phyloP scores from a whole-genome alignment of 2,888 invertebrate genomes.

The Scelioninae gen. 1 region DNA sequence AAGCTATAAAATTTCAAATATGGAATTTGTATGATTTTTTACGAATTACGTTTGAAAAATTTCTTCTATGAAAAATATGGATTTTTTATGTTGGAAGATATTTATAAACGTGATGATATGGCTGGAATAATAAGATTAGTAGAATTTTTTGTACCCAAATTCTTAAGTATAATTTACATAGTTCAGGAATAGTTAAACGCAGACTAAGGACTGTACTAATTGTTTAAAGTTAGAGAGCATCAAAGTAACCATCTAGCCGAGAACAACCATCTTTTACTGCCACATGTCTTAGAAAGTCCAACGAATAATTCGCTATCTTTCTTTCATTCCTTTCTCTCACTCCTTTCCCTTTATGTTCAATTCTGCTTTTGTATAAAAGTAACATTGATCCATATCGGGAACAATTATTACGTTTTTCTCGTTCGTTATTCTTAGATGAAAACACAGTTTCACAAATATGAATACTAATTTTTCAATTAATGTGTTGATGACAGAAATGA shows the following conservation, averaged over 20 bases:
- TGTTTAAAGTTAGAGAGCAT: conserved; percentile 39
- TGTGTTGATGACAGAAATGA: background rate
- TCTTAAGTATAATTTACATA: conserved; percentile 26
- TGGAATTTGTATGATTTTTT: too few species aligned
- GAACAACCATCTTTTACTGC: conserved; percentile 27
- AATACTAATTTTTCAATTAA: conserved; percentile 31
- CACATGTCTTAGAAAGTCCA: conserved; percentile 38
- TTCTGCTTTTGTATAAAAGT: too few species aligned
- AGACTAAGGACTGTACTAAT: conserved; percentile 27
- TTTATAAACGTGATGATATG: background rate
- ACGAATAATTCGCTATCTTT: conserved; percentile 18
- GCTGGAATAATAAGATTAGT: conserved; percentile 1
- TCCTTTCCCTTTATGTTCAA: too few species aligned
- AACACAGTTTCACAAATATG: conserved; percentile 20
- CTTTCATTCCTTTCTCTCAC: conserved; percentile 47
- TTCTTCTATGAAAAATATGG: too few species aligned
- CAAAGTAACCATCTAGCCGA: conserved; percentile 1
- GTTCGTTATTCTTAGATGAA: too few species aligned
- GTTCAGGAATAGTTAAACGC: conserved; percentile 19
- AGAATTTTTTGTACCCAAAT: background rate
- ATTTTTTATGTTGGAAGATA: background rate
- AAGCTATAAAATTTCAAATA: too few species aligned
- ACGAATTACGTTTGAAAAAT: too few species aligned
- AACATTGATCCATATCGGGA: too few species aligned
- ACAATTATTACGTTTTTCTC: too few species aligned